phyloP scores from a whole-genome alignment of 2,113 vertebrate genomes.

The Archilochus colubris region DNA sequence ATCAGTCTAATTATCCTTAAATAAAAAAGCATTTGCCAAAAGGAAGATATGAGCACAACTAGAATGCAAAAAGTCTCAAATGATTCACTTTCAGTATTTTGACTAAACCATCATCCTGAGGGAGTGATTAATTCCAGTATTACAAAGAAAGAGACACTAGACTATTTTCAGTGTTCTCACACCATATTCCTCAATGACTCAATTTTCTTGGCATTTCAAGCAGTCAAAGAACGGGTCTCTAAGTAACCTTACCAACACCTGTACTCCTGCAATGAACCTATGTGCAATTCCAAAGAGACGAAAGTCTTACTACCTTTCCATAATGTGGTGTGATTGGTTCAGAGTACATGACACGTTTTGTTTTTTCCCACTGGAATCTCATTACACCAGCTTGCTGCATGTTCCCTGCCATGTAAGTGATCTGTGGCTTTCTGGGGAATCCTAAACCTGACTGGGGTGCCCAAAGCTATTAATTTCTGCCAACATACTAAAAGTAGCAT shows the following conservation, averaged over 20 bases:
- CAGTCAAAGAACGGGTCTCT: background rate
- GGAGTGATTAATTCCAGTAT: background rate
- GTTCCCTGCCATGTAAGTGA: background rate
- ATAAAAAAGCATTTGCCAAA: background rate
- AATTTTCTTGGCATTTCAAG: background rate
- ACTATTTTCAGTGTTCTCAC: background rate
- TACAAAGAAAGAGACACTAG: background rate
- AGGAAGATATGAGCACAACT: background rate
- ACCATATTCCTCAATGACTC: background rate
- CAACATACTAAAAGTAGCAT: background rate
- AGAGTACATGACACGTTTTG: background rate
- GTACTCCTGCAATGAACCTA: background rate
- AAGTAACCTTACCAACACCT: background rate
- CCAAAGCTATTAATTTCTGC: background rate
- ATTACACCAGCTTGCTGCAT: background rate
- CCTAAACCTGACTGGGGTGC: background rate
- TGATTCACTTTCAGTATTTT: background rate
- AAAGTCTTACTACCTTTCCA: background rate
- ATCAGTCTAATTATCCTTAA: background rate
- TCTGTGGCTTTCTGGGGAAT: background rate
- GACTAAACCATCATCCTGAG: background rate
- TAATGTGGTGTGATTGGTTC: background rate
- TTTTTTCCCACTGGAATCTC: background rate
- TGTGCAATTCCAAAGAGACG: background rate
- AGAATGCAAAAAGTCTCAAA: background rate